Conservation (phyloP, 2,888 invertebrate species). For the Morpho helenor region DNA sequence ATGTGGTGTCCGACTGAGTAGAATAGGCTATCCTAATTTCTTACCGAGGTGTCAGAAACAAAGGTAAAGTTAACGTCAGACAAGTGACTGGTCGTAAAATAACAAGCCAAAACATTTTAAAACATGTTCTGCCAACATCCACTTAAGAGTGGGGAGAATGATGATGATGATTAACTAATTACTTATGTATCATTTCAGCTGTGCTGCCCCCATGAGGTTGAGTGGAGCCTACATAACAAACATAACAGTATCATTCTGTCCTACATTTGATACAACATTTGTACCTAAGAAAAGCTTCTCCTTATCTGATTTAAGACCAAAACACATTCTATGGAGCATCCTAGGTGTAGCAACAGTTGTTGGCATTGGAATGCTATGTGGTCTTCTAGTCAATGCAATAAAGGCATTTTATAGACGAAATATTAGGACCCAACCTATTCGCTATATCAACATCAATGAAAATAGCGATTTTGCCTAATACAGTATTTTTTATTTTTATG, state of each 20-base stretch:
- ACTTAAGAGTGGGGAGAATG: too few species aligned
- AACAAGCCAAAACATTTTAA: too few species aligned
- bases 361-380: constrained; percentile 58
- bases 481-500: constrained; percentile 1
- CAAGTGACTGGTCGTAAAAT: too few species aligned
- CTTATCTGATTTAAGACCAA: constrained; percentile 55
- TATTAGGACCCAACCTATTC: constrained; percentile 55
- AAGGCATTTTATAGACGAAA: constrained; percentile 58
- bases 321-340: constrained; percentile 67
- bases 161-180: too few species aligned
- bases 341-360: constrained; percentile 60
- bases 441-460: constrained; percentile 55
- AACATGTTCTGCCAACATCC: too few species aligned
- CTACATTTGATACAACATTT: constrained; percentile 57
- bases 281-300: constrained; percentile 44
- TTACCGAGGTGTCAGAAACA: too few species aligned
- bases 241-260: constrained; percentile 59
- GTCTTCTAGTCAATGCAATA: constrained; percentile 54
- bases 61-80: too few species aligned
- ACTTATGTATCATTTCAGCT: constrained; percentile 46
- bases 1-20: too few species aligned
- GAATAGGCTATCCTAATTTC: too few species aligned
- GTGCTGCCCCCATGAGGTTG: constrained; percentile 65
- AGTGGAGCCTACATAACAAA: constrained; percentile 63
- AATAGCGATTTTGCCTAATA: constrained; percentile 58